Evolutionary conservation across 2,113 vertebrate genomes (phyloP).

Genomic region (Garra rufa): DNA sequence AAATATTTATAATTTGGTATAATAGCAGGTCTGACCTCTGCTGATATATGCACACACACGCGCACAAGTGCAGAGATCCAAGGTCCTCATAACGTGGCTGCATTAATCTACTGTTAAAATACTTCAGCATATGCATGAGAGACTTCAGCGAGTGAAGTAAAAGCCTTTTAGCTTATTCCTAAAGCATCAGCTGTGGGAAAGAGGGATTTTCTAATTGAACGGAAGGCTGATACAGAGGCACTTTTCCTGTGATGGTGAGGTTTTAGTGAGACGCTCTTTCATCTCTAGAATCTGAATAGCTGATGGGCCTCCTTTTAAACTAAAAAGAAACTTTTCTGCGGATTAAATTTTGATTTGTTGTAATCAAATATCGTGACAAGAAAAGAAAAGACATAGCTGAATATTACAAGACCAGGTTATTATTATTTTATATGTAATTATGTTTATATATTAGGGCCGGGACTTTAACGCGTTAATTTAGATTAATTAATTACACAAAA

Average conservation of each 20-base stretch:
- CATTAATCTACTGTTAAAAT: constrained; percentile 46
- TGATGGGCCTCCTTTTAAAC: not conserved
- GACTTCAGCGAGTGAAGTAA: constrained; percentile 42
- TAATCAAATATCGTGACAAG: not conserved
- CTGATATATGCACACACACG: not conserved
- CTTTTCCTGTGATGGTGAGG: not conserved
- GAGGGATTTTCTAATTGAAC: constrained; percentile 31
- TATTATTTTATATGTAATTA: not conserved
- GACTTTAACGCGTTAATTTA: too few species aligned
- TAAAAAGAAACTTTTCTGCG: not conserved
- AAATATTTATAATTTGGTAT: not conserved
- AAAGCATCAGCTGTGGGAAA: constrained; percentile 29
- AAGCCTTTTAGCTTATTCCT: constrained; percentile 39
- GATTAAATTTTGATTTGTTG: not conserved
- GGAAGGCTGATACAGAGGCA: not conserved
- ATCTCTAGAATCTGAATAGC: constrained; percentile 1
- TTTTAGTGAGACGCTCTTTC: not conserved
- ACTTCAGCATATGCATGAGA: constrained; percentile 20
- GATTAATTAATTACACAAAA: too few species aligned
- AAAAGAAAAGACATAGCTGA: not conserved
- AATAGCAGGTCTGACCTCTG: constrained; percentile 55
- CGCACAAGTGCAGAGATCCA: not conserved
- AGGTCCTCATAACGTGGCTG: not conserved
- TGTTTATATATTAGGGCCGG: too few species aligned
- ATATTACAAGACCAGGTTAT: not conserved